Percentiles rank a stretch among this genome's conserved stretches.
phyloP scores from a whole-genome alignment of 1,140 invertebrate species.

The Neodiprion fabricii region DNA sequence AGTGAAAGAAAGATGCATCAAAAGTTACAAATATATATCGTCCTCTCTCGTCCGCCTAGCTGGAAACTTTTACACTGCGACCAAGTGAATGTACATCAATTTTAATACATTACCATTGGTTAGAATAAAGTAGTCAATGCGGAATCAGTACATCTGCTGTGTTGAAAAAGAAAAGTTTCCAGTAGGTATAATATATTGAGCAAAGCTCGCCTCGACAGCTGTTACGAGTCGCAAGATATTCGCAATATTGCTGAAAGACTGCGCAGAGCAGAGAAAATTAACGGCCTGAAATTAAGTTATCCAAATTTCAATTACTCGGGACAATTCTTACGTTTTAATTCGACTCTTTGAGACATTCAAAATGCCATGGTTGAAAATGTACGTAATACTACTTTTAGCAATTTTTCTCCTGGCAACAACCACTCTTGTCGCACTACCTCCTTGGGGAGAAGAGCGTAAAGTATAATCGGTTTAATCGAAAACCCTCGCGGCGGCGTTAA shows the following conservation, averaged over 20 bases:
- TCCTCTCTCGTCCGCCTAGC: neutral
- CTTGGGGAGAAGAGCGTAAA: neutral
- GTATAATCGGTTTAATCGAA: neutral
- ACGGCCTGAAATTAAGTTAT: no score
- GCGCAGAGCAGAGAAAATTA: no score
- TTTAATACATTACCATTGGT: constrained; percentile 1
- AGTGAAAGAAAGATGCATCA: neutral
- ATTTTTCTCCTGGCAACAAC: no score
- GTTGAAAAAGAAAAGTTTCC: neutral
- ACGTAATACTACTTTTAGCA: no score
- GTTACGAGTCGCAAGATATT: neutral
- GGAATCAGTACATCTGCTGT: neutral
- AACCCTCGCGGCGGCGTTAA: neutral
- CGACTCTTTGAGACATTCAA: no score
- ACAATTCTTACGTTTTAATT: no score
- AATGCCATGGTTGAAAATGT: no score
- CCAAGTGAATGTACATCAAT: constrained; percentile 5
- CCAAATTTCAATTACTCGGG: no score
- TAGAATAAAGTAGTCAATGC: neutral
- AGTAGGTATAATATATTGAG: neutral
- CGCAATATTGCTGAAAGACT: no score
- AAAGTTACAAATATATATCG: neutral
- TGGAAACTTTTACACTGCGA: neutral
- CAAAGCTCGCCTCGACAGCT: neutral
- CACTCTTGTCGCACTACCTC: neutral